phyloP scores from a whole-genome alignment of 2,113 vertebrate species.

The Chamaea fasciata region DNA sequence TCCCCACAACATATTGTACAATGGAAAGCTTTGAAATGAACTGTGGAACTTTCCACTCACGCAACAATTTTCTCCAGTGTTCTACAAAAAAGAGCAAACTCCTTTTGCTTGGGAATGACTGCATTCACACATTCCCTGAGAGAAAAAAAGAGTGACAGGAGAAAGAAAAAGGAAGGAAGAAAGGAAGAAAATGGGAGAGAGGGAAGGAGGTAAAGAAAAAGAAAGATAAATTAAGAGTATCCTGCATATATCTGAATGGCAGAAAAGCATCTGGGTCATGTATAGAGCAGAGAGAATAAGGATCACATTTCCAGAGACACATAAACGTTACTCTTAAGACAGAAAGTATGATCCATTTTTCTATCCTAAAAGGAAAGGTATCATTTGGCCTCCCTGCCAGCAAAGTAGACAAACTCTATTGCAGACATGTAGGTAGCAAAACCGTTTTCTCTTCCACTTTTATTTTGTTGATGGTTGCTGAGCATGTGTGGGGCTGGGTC shows the following conservation, averaged over 20 bases:
- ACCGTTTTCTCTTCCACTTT: background rate
- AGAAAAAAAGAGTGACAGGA: background rate
- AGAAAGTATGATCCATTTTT: constrained; percentile 33
- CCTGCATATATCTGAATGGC: background rate
- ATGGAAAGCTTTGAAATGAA: background rate
- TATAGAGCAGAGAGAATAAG: background rate
- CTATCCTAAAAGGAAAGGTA: background rate
- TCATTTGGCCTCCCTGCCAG: background rate
- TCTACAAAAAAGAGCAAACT: background rate
- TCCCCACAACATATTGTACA: background rate
- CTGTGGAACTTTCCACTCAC: background rate
- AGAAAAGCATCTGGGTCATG: background rate
- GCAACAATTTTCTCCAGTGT: background rate
- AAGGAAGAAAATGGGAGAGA: background rate
- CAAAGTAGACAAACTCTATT: background rate
- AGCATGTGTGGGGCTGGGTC: accelerated
- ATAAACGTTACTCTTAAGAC: background rate
- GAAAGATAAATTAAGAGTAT: background rate
- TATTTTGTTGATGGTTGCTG: background rate
- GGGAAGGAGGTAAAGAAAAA: background rate
- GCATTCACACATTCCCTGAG: background rate
- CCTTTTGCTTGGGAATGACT: background rate
- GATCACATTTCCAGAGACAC: background rate
- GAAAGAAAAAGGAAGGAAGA: background rate
- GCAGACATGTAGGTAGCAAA: background rate